Evolutionary conservation across 1,140 invertebrate genomes (phyloP), one percentile per base, ranked within the genome.

Genomic region (Trichonephila clavata): DNA sequence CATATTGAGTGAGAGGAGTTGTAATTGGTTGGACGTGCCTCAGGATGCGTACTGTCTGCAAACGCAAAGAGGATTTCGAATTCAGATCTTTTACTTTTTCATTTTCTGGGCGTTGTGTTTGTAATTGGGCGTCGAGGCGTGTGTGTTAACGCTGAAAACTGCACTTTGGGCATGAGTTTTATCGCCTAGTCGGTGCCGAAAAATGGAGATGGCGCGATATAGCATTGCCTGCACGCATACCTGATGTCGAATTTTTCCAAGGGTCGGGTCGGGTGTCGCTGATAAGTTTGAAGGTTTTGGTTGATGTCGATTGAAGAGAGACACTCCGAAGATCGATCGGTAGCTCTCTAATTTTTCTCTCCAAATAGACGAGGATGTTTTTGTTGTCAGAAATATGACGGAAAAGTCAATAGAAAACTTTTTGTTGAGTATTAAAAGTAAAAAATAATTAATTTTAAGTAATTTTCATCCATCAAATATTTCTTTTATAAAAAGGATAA

Each of bases 101-200:
- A 77, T 77, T 39, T 39, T 16, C 60, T 87, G 57, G 86, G 86
- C 86, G 86, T 87, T 65, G 86, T 61, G 59, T 65, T 39, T 63
- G 59, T 63, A 65, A 65, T 61, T 50, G 65, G 60, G 39, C 24
- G 43, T 7, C 39, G 65, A 89, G 65, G 87, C 87, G 87, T 89
- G 43, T 71, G 43, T 71, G 39, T 77, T 77, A 39, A 77, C 65
- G 87, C 65, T 89, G 7, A 89, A 50, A 89, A 24, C 65, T 77
- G 60, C 87, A 89, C 87, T 89, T 77, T n/a, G n/a, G 65, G 87
- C 65, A 71, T 89, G 87, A 89, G 63, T 68, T 89, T 89, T 59
- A 89, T 89, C 87, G 87, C 87, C 87, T 89, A 14, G 32, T 8
- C 18, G 43, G 43, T 21, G 39, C 80, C 10, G 39, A 24, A 24